Percentiles rank a stretch among this genome's conserved stretches.
Evolutionary conservation across 2,797 vertebrate species (phyloP).

Genomic region (Lacerta bilineata): DNA sequence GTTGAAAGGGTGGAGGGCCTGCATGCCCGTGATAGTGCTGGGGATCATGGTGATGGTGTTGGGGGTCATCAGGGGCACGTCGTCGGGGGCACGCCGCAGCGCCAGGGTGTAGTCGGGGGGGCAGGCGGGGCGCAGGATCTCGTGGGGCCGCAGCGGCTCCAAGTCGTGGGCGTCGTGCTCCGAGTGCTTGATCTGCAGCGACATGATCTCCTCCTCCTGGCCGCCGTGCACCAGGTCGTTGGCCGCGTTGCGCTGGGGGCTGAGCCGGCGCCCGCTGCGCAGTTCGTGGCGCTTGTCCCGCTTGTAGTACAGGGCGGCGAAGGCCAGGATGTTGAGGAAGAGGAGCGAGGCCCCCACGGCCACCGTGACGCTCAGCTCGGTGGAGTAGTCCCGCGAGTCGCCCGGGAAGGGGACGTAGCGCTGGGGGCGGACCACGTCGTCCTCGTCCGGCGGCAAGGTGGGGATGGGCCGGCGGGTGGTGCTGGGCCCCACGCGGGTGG

Average conservation of each 20-base stretch:
- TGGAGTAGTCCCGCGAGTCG: slow-evolving; percentile 92
- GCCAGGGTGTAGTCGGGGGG: slow-evolving; percentile 95
- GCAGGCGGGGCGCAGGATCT: slow-evolving; percentile 89
- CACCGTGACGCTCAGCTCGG: slow-evolving; percentile 92
- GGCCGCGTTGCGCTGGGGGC: slow-evolving; percentile 72
- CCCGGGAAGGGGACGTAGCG: slow-evolving; percentile 84
- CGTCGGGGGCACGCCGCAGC: slow-evolving; percentile 90
- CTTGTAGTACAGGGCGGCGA: slow-evolving; percentile 95
- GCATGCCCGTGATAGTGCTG: slow-evolving; percentile 90
- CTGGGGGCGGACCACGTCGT: slow-evolving; percentile 82
- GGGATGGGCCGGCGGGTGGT: slow-evolving; percentile 86
- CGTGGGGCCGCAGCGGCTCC: slow-evolving; percentile 87
- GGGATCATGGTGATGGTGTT: slow-evolving; percentile 95
- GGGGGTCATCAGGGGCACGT: slow-evolving; percentile 91
- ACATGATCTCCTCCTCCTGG: slow-evolving; percentile 93
- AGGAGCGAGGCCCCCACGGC: slow-evolving; percentile 93
- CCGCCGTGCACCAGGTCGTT: slow-evolving; percentile 91
- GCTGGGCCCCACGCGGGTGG: slow-evolving; percentile 77
- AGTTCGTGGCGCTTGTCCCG: slow-evolving; percentile 92
- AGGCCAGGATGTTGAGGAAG: slow-evolving; percentile 95
- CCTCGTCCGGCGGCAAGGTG: slow-evolving; percentile 77
- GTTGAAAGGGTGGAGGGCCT: slow-evolving; percentile 92
- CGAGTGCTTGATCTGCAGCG: slow-evolving; percentile 91
- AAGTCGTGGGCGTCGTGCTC: slow-evolving; percentile 88
- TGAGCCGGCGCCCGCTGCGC: slow-evolving; percentile 71